These are phyloP conservation scores for Chrysochloris asiatica DNA, from an alignment of 2,113 vertebrate species.

Conservation along the genomic window DNA sequence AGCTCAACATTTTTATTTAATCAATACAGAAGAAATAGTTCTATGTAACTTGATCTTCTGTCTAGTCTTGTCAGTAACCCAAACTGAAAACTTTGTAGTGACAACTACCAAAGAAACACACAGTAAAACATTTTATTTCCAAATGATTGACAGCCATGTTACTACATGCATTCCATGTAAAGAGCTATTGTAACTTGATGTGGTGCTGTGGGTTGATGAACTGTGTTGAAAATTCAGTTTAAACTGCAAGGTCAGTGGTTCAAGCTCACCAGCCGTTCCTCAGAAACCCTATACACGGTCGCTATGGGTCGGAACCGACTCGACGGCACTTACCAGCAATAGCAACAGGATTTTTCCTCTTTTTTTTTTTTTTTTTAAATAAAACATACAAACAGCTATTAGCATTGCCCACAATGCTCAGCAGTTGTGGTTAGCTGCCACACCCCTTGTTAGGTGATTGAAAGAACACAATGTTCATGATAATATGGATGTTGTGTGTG, in stretches of 20 bases:
- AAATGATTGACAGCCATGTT: slow-evolving; percentile 72
- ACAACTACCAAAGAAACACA: slow-evolving; percentile 77
- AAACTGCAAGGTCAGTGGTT: no score
- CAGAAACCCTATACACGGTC: no score
- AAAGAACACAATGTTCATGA: background rate
- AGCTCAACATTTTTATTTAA: slow-evolving; percentile 39
- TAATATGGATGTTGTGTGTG: slow-evolving; percentile 51
- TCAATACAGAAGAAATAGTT: slow-evolving; percentile 49
- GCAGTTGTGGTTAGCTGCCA: slow-evolving; percentile 48
- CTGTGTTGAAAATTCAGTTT: no score
- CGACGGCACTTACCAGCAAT: no score
- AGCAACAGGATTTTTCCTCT: no score
- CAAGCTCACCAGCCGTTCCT: no score
- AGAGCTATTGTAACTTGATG: slow-evolving; percentile 74
- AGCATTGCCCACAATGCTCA: slow-evolving; percentile 54
- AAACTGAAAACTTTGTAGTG: slow-evolving; percentile 67
- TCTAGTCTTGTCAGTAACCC: slow-evolving; percentile 61
- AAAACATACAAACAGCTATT: slow-evolving; percentile 59
- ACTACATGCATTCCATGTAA: slow-evolving; percentile 65
- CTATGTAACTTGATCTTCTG: slow-evolving; percentile 56
- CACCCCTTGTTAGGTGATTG: background rate
- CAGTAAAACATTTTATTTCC: slow-evolving; percentile 69
- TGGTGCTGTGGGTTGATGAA: no score
- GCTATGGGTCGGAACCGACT: no score
- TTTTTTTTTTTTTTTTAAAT: background rate